A percentile compares a stretch with the other conserved stretches of the same genome.
phyloP scores from a whole-genome alignment of 2,797 vertebrate genomes.

The Trichosurus vulpecula region DNA sequence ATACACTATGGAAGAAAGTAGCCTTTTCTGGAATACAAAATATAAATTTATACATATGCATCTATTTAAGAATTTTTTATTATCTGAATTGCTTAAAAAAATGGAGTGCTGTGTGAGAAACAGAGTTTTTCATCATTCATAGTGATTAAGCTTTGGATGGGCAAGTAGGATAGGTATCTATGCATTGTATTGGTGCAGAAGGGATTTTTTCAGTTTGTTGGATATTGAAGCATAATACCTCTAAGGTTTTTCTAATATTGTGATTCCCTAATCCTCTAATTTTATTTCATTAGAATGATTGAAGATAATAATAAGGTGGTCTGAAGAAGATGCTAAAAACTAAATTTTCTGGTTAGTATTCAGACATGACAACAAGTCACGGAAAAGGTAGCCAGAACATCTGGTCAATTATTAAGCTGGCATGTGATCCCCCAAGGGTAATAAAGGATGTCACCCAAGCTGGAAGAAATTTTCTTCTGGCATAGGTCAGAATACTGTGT shows the following conservation, averaged over 20 bases:
- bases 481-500: neutral
- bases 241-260: neutral
- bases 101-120: neutral
- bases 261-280: neutral
- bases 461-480: neutral
- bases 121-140: neutral
- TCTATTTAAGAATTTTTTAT: neutral
- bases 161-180: neutral
- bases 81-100: neutral
- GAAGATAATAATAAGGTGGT: neutral
- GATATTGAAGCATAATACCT: neutral
- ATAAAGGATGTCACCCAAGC: neutral
- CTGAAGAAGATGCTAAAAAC: neutral
- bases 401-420: neutral
- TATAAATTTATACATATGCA: neutral
- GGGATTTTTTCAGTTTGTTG: neutral
- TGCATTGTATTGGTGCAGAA: neutral
- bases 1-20: constrained; percentile 63
- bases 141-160: neutral
- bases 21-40: constrained; percentile 37
- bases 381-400: neutral
- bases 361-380: neutral
- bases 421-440: neutral
- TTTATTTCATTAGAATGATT: neutral
- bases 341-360: neutral